Base-by-base conservation (phyloP, 1,140 invertebrate species). In the Brachionus koreanus region DNA sequence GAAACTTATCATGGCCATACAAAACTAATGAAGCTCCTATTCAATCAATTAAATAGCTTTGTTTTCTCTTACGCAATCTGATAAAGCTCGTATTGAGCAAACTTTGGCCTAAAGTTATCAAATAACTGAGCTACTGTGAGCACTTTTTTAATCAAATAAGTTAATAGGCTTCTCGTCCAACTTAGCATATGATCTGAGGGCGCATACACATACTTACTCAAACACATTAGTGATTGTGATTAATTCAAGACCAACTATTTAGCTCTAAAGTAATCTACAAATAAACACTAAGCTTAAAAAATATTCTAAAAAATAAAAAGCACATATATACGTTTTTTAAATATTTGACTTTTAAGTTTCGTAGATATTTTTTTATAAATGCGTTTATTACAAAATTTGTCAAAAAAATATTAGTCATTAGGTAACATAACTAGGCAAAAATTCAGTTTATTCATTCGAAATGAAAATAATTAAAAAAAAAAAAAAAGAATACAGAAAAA, bases 351-450 rank as follows among this genome's bases (percentile, higher is more conserved):
- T 37, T 65, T 37, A 33, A 33, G 12, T 65, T 65, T 65, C 29
- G 25, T 65, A 65, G 33, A 65, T 65, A 33, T 65, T 33, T n/a
- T n/a, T n/a, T 33, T n/a, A 13, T 19, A 65, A 33, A 65, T 13
- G 3, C n/a, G 25, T 65, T 65, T 65, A 65, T 65, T 65, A 65
- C 63, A 65, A 65, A 65, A 65, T 37, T 65, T 65, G 63, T 65
- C 63, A 65, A 65, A 65, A 57, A 65, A 65, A 65, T 65, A 65
- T 37, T 29, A 37, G 16, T 33, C 57, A 65, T 65, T 65, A 65
- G 63, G 63, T 65, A 65, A 65, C n/a, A 65, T 13, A 37, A 23
- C 49, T 25, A 57, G 19, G 43, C 49, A n/a, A 57, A 25, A 57
- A 57, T 57, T 57, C 16, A 57, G n/a, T 57, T 57, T 57, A 19